Base-by-base conservation (phyloP, 2,113 vertebrate genomes). In the Osmerus mordax region DNA sequence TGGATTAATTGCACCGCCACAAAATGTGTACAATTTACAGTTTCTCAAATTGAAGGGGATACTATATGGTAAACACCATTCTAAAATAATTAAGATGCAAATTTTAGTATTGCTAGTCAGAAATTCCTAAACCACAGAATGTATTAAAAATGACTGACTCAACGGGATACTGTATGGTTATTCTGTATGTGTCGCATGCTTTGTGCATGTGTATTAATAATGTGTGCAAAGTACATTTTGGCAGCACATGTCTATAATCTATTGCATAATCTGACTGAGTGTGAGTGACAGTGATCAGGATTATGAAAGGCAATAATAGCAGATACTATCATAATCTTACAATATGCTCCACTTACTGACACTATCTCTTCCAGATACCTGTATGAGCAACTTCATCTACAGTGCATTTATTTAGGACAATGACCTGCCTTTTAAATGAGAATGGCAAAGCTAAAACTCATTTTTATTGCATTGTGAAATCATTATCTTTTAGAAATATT, bases 281-380 rank as follows among this genome's bases (percentile, higher is more conserved):
- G 86, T 80, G 83, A 81, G 67, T 90, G 92, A 92, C 91, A 91
- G 84, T 92, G 87, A 93, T 91, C 87, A 77, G 91, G 91, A 92
- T 93, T 93, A 92, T 67, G 55, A 81, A 78, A 83, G 79, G 85
- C 86, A 92, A 91, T 93, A 91, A 93, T 93, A 93, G 91, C 87
- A 90, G 86, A 92, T 89, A 91, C 91, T 91, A 93, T 83, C 55
- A 78, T 89, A 89, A 91, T 84, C 88, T 87, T 78, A 75, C 78
- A 76, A 72, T 59, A 77, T 90, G 89, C 79, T 93, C 86, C 76
- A 90, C 54, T 87, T 89, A 78, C 54, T 67, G 51, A 71, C 69
- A 78, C 71, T 74, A 78, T 36, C 72, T 62, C 51, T 52, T 9
- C 41, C 71, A 82, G 72, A 78, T 81, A 65, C 77, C 79, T 73